Evolutionary conservation across 1,140 invertebrate genomes (phyloP).

Genomic region (Drosophila jambulina): DNA sequence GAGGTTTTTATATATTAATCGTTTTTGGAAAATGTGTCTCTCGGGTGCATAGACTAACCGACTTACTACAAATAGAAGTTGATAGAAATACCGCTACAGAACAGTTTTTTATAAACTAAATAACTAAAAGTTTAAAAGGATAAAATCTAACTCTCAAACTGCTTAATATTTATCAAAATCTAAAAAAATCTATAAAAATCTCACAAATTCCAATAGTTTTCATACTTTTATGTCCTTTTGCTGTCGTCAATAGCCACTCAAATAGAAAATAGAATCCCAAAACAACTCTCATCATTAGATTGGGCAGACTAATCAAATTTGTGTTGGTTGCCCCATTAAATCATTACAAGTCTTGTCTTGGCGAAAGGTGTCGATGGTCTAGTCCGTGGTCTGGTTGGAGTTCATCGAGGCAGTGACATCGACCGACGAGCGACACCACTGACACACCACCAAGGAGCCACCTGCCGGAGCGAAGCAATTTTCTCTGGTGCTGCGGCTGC

Average conservation of each 20-base stretch:
- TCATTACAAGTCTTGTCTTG: constrained; percentile 45
- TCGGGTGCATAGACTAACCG: too few species aligned
- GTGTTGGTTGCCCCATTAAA: constrained; percentile 57
- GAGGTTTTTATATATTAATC: too few species aligned
- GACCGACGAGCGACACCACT: neutral
- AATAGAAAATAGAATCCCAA: constrained; percentile 13
- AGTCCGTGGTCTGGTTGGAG: constrained; percentile 17
- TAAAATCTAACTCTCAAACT: too few species aligned
- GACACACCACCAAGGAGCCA: constrained; percentile 28
- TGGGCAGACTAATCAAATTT: constrained; percentile 56
- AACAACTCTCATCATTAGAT: constrained; percentile 46
- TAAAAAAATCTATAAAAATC: neutral
- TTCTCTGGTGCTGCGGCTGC: constrained; percentile 58
- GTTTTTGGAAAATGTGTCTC: too few species aligned
- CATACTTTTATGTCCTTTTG: neutral
- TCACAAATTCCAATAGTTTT: neutral
- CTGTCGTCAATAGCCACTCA: neutral
- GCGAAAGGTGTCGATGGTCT: constrained; percentile 4
- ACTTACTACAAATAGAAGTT: too few species aligned
- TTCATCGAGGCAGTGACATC: constrained; percentile 20
- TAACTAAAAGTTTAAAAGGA: too few species aligned
- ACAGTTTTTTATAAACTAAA: neutral
- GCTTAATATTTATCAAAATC: neutral
- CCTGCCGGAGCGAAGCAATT: constrained; percentile 50
- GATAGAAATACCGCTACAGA: too few species aligned